A percentile compares a stretch with the other conserved stretches of the same genome.
phyloP scores from a whole-genome alignment of 1,140 invertebrate genomes.

The Onthophagus taurus region DNA sequence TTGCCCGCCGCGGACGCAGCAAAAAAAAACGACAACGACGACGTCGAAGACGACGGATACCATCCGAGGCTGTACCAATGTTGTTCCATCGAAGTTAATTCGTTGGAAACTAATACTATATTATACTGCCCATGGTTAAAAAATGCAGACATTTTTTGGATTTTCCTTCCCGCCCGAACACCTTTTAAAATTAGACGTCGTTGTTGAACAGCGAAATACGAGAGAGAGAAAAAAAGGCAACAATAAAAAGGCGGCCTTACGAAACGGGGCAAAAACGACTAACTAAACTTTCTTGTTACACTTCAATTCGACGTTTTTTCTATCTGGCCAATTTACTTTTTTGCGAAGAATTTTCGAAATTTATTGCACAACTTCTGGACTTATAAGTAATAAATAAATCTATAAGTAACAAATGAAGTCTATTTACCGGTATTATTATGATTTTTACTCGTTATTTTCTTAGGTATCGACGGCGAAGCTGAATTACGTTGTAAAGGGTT shows the following conservation, averaged over 20 bases:
- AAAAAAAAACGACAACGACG: neutral
- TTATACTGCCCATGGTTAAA: too few species aligned
- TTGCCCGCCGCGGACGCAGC: neutral
- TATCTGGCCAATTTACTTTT: neutral
- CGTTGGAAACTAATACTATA: too few species aligned
- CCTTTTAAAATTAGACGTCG: neutral
- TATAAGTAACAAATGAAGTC: neutral
- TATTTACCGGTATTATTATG: slow-evolving; percentile 33
- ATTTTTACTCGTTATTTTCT: slow-evolving; percentile 36
- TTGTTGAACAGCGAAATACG: neutral
- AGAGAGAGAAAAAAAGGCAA: neutral
- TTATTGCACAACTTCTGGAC: too few species aligned
- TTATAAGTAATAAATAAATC: too few species aligned
- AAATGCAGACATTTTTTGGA: too few species aligned
- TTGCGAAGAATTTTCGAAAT: neutral
- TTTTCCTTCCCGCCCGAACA: too few species aligned
- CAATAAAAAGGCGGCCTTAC: neutral
- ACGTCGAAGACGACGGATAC: neutral
- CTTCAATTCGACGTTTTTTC: neutral
- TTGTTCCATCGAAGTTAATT: too few species aligned
- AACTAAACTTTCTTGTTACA: too few species aligned
- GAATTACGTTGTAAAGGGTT: slow-evolving; percentile 28
- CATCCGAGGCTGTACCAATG: too few species aligned
- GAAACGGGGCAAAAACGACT: neutral
- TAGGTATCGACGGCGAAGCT: slow-evolving; percentile 29